phyloP scores from a whole-genome alignment of 2,888 invertebrate species.

The Nesidiocoris tenuis region DNA sequence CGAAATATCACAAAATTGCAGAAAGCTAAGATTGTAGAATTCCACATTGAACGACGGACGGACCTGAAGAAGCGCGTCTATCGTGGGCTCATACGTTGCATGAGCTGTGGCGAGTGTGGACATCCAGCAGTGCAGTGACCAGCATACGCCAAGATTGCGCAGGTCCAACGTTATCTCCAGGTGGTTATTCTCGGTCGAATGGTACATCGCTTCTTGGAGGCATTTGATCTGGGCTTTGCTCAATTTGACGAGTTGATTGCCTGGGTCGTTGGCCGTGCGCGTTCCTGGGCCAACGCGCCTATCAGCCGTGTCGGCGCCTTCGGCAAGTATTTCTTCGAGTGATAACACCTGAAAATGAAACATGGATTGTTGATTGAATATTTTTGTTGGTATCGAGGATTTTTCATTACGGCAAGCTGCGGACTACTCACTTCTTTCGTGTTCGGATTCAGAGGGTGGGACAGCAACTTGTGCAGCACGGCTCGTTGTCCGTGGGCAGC shows the following conservation, averaged over 20 bases:
- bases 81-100: constrained; percentile 76
- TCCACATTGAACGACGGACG: too few relatives aligned
- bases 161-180: constrained; percentile 87
- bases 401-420: background rate
- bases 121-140: constrained; percentile 93
- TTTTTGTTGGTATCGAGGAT: background rate
- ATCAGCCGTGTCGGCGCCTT: constrained; percentile 61
- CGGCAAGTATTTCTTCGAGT: constrained; percentile 85
- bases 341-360: constrained; percentile 63
- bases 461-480: constrained; percentile 73
- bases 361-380: background rate
- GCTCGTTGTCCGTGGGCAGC: constrained; percentile 83
- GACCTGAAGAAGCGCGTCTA: constrained; percentile 73
- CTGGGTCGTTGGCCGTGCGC: constrained; percentile 7
- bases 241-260: constrained; percentile 54
- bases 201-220: constrained; percentile 91
- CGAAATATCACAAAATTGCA: too few relatives aligned
- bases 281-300: constrained; percentile 49
- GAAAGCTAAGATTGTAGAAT: too few relatives aligned
- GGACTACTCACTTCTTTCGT: constrained; percentile 60
- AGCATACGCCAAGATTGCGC: constrained; percentile 80
- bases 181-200: constrained; percentile 88
- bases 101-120: constrained; percentile 83
- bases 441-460: constrained; percentile 67
- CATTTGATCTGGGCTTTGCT: constrained; percentile 81